A percentile compares a stretch with the other conserved stretches of the same genome.
Evolutionary conservation across 2,888 invertebrate species (phyloP).

Genomic region (Nephrotoma flavescens): DNA sequence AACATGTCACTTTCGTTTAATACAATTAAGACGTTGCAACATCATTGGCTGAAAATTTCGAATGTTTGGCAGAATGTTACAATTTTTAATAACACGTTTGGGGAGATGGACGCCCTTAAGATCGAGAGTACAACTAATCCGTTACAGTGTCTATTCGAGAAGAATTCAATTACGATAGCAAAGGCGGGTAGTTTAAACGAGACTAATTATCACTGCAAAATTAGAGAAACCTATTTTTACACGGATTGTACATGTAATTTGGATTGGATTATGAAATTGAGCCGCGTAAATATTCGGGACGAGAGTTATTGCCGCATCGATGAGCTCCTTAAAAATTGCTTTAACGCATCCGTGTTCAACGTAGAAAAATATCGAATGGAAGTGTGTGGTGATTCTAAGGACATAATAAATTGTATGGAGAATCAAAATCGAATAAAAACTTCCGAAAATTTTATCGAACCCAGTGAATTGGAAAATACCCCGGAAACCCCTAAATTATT

Average conservation of each 20-base stretch:
- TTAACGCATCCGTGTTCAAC: constrained; percentile 24
- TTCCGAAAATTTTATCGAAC: constrained; percentile 21
- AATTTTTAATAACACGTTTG: constrained; percentile 24
- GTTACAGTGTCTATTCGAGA: constrained; percentile 23
- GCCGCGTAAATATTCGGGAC: constrained; percentile 20
- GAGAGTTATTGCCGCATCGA: constrained; percentile 25
- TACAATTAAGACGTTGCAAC: constrained; percentile 19
- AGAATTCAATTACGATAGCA: constrained; percentile 23
- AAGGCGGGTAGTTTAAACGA: constrained; percentile 24
- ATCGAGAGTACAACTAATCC: constrained; percentile 17
- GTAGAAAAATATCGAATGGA: constrained; percentile 23
- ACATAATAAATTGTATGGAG: constrained; percentile 20
- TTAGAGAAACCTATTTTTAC: constrained; percentile 23
- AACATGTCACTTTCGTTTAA: constrained; percentile 23
- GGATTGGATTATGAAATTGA: constrained; percentile 21
- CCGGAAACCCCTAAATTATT: not conserved
- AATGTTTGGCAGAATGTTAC: constrained; percentile 22
- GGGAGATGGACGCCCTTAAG: constrained; percentile 20
- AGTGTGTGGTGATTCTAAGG: constrained; percentile 23
- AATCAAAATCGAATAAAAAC: constrained; percentile 19
- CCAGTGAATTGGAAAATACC: constrained; percentile 15
- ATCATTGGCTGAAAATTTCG: constrained; percentile 23
- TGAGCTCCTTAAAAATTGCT: constrained; percentile 20
- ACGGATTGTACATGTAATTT: constrained; percentile 23
- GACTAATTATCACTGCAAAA: constrained; percentile 20